These are phyloP conservation scores for Epizoanthus fatuus DNA, from an alignment of 92 coral and sea anemone genomes.

Conservation along the genomic window DNA sequence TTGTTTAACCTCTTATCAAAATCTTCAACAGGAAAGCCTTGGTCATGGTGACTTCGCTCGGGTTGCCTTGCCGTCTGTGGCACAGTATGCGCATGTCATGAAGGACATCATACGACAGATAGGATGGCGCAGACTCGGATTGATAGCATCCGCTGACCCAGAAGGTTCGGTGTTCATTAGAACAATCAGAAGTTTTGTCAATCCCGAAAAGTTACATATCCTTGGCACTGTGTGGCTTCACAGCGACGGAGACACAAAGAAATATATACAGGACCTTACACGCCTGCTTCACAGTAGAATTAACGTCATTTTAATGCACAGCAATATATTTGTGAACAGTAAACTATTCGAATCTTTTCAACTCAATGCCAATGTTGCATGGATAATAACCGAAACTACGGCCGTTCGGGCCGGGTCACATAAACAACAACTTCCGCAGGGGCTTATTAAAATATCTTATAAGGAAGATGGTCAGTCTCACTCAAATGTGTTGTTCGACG, in stretches of 20 bases:
- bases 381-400: neutral
- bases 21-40: neutral
- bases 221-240: neutral
- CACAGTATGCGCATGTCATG: neutral
- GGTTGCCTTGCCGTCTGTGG: neutral
- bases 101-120: conserved; percentile 4
- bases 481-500: neutral
- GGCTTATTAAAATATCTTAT: neutral
- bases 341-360: neutral
- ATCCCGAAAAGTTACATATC: neutral
- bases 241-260: neutral
- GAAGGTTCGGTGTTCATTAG: neutral
- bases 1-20: too few relatives aligned
- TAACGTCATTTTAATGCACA: neutral
- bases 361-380: neutral
- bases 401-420: neutral
- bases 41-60: neutral
- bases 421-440: neutral
- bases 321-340: neutral
- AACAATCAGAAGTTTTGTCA: neutral
- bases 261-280: neutral
- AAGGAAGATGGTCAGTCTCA: neutral
- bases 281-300: neutral
- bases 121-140: conserved; percentile 9
- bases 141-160: conserved; percentile 19